These are phyloP conservation scores for Lamellibrachia luymesi DNA, from an alignment of 1,140 invertebrate genomes.

Conservation along the genomic window DNA sequence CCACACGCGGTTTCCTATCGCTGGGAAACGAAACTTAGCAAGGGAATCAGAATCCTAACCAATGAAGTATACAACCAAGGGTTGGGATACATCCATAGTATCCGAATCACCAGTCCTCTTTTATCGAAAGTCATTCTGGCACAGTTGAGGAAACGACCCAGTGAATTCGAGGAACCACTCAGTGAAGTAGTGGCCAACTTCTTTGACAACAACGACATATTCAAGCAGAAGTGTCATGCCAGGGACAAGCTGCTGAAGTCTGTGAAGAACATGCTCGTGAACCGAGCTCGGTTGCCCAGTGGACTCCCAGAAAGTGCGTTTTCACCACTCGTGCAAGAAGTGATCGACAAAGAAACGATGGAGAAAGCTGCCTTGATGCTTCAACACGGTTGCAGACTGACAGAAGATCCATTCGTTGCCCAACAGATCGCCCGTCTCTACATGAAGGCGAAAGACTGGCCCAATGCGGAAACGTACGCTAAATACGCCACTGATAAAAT, in stretches of 20 bases:
- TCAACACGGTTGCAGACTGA: slow-evolving; percentile 27
- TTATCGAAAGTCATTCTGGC: slow-evolving; percentile 33
- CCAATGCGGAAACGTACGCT: slow-evolving; percentile 32
- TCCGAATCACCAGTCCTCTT: slow-evolving; percentile 31
- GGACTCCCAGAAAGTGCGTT: slow-evolving; percentile 28
- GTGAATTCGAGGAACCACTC: slow-evolving; percentile 17
- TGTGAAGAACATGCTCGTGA: slow-evolving; percentile 33
- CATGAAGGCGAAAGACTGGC: slow-evolving; percentile 34
- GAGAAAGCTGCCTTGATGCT: slow-evolving; percentile 32
- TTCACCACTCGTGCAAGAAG: slow-evolving; percentile 32
- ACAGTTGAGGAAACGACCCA: slow-evolving; percentile 11
- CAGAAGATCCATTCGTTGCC: slow-evolving; percentile 34
- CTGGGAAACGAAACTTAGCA: slow-evolving; percentile 35
- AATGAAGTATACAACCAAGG: slow-evolving; percentile 29
- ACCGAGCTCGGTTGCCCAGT: slow-evolving; percentile 21
- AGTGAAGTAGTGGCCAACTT: slow-evolving; percentile 30
- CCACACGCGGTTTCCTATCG: neutral
- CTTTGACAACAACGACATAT: slow-evolving; percentile 23
- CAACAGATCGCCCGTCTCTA: slow-evolving; percentile 37
- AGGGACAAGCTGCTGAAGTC: slow-evolving; percentile 27
- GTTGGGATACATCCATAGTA: slow-evolving; percentile 19
- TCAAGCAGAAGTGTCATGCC: slow-evolving; percentile 22
- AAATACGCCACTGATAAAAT: slow-evolving; percentile 25
- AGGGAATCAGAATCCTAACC: slow-evolving; percentile 30
- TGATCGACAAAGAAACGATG: slow-evolving; percentile 28